Conservation (phyloP, 2,888 invertebrate species). For the Pristionchus mayeri region DNA sequence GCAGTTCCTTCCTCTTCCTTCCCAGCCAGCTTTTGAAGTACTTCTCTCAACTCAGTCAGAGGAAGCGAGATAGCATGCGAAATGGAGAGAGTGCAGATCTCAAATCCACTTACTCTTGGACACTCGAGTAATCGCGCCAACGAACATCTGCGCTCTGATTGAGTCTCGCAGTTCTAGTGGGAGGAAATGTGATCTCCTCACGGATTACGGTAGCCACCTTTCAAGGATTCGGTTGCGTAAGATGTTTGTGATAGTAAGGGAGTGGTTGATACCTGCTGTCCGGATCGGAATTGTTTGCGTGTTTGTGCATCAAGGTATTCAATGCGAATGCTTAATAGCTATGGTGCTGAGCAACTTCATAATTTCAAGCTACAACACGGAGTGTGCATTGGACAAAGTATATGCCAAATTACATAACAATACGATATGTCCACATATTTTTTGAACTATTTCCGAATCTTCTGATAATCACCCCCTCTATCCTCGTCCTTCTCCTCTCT, state of each 20-base stretch:
- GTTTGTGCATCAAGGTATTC: not conserved
- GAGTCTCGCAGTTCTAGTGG: conserved; percentile 6
- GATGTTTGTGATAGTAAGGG: not conserved
- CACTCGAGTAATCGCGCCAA: not conserved
- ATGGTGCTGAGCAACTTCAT: too few relatives aligned
- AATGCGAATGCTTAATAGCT: too few relatives aligned
- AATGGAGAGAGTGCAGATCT: conserved; percentile 6
- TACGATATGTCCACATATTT: too few relatives aligned
- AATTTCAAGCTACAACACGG: too few relatives aligned
- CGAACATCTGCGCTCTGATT: conserved; percentile 35
- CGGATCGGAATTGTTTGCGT: not conserved
- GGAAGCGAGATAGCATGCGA: not conserved
- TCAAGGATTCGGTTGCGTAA: not conserved
- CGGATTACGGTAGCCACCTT: conserved; percentile 37
- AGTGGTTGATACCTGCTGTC: not conserved
- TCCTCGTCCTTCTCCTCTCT: not conserved
- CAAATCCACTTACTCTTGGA: not conserved
- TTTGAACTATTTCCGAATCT: not conserved
- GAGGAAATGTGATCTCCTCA: not conserved
- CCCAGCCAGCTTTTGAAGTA: conserved; percentile 11
- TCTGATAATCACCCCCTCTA: not conserved
- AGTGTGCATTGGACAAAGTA: too few relatives aligned
- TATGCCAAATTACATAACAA: too few relatives aligned
- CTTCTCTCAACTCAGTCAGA: not conserved
- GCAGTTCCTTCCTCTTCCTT: not conserved